These are phyloP conservation scores for Rostratula benghalensis DNA, from an alignment of 2,113 vertebrate genomes.

Conservation along the genomic window DNA sequence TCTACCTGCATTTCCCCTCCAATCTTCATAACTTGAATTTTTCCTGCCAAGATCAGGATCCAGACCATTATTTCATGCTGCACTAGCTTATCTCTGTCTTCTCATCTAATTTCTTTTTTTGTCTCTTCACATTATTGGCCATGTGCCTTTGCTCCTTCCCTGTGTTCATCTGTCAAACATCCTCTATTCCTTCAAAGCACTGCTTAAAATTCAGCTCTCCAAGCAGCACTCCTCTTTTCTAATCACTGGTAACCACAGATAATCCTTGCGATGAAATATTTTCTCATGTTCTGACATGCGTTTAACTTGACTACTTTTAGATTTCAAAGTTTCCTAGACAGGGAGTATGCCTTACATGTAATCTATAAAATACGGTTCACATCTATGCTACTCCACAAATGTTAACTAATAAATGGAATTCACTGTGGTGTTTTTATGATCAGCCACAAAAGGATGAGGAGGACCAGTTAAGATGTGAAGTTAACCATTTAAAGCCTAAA, in stretches of 20 bases:
- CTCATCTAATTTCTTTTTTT: not conserved
- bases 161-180: not conserved
- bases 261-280: not conserved
- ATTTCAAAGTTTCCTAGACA: not conserved
- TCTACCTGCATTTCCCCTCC: not conserved
- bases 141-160: not conserved
- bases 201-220: not conserved
- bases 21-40: not conserved
- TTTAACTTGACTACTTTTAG: not conserved
- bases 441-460: not conserved
- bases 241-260: not conserved
- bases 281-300: not conserved
- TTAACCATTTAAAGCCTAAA: not conserved
- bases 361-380: not conserved
- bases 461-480: not conserved
- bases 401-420: slow-evolving; percentile 8
- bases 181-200: slow-evolving; percentile 9
- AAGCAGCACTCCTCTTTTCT: not conserved
- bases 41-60: not conserved
- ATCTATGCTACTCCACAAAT: not conserved
- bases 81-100: not conserved
- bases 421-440: not conserved
- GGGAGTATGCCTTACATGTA: not conserved
- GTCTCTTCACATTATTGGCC: not conserved
- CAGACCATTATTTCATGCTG: not conserved